Evolutionary conservation across 1,140 invertebrate genomes (phyloP).

Genomic region (Acromyrmex echinatior): DNA sequence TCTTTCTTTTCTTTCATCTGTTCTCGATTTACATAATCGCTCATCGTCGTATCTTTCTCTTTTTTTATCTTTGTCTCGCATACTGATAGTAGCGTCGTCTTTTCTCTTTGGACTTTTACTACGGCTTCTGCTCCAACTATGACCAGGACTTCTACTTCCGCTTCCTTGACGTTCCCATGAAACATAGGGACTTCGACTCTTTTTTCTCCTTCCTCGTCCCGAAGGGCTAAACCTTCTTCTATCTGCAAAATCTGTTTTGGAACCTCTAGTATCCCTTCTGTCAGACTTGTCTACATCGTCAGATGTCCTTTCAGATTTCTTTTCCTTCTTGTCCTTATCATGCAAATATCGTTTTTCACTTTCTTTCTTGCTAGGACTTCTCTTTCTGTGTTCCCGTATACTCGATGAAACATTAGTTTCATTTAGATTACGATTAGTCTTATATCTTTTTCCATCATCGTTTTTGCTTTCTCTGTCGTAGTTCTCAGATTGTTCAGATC

Average conservation of each 20-base stretch:
- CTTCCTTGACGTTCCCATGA: slow-evolving; percentile 80
- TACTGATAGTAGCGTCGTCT: slow-evolving; percentile 65
- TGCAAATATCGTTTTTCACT: slow-evolving; percentile 72
- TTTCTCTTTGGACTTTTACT: slow-evolving; percentile 83
- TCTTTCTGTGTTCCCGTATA: slow-evolving; percentile 69
- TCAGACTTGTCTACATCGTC: slow-evolving; percentile 74
- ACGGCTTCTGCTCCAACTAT: slow-evolving; percentile 81
- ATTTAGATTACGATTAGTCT: slow-evolving; percentile 29
- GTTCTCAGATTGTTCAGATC: slow-evolving; percentile 47
- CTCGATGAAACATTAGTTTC: slow-evolving; percentile 1
- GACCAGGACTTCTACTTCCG: slow-evolving; percentile 75
- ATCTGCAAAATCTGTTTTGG: slow-evolving; percentile 69
- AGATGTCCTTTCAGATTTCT: slow-evolving; percentile 72
- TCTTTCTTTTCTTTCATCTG: slow-evolving; percentile 80
- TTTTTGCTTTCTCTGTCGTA: slow-evolving; percentile 31
- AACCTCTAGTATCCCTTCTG: slow-evolving; percentile 67
- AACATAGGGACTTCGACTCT: slow-evolving; percentile 75
- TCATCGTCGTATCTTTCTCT: slow-evolving; percentile 77
- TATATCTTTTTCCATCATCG: slow-evolving; percentile 59
- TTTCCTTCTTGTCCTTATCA: slow-evolving; percentile 75
- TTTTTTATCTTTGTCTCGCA: slow-evolving; percentile 61
- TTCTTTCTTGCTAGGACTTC: slow-evolving; percentile 76
- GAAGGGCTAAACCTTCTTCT: slow-evolving; percentile 76
- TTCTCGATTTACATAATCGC: slow-evolving; percentile 69
- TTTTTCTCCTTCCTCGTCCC: slow-evolving; percentile 73